These are phyloP conservation scores for Limnodromus scolopaceus DNA, from an alignment of 2,797 vertebrate species.

Conservation along the genomic window DNA sequence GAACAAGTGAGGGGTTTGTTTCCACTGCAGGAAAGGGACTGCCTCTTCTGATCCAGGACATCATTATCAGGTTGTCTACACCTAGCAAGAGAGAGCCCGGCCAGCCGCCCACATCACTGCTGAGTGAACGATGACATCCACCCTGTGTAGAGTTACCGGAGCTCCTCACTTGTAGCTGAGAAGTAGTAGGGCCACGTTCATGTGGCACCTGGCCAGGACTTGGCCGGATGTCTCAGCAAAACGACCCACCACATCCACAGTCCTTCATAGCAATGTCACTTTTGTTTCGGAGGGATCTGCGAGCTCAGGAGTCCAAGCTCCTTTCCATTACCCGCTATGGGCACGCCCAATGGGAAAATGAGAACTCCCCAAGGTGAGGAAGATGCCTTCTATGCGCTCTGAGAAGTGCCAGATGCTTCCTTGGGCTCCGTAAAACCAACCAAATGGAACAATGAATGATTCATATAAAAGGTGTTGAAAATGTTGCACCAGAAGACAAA, in stretches of 20 bases:
- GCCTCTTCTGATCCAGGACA: neutral
- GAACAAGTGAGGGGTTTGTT: neutral
- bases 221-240: neutral
- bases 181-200: rapidly evolving
- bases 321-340: neutral
- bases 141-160: neutral
- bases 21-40: neutral
- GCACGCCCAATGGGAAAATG: neutral
- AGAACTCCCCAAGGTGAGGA: neutral
- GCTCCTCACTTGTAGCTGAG: neutral
- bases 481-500: constrained; percentile 19
- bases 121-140: rapidly evolving
- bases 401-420: neutral
- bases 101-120: neutral
- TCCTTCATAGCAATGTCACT: neutral
- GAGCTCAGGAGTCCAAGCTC: neutral
- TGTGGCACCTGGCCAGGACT: neutral
- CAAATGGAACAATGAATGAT: neutral
- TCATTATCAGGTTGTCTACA: neutral
- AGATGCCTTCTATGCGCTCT: neutral
- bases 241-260: neutral
- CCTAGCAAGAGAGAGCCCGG: neutral
- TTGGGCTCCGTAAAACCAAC: neutral
- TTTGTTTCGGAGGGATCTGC: neutral
- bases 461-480: neutral